Base-by-base conservation (phyloP, 2,888 invertebrate genomes). In the Gisinianus flammeolus region DNA sequence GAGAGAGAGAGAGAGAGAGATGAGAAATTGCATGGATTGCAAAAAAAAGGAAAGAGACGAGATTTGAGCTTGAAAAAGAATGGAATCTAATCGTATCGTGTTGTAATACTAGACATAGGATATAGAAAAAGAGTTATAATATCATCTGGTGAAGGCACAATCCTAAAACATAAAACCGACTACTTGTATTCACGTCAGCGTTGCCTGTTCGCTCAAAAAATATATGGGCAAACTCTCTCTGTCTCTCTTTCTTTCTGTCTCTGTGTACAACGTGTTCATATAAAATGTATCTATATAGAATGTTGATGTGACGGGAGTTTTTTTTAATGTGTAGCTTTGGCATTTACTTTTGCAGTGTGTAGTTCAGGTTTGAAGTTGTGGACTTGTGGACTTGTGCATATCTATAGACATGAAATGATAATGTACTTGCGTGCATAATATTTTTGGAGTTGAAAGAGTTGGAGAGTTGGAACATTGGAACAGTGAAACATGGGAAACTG, bases 1-100 rank as follows among this genome's bases (percentile, higher is more conserved):
- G 73, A 33, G 66, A 28, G 44, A 19, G 10, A n/a, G 44, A 71
- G 71, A 5, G 16, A 6, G 28, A 19, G 52, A 62, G 73, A 74
- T 64, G 73, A 74, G 58, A 74, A 74, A 64, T 58, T 74, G 73
- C 73, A 62, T 64, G 30, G 44, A 74, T 44, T 74, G 73, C 73
- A 74, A 52, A 74, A 74, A 74, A 64, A 44, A 24, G 44, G 26
- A 64, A n/a, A 56, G 56, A 73, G 73, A 72, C 10, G 70, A 44
- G 44, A 44, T 19, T 2, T 16, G 44, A 6, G 44, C 44, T 35
- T 35, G 35, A 44, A 44, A 6, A 1, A 44, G 44, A 44, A 35
- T 35, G 35, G 35, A 12, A 35, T 12, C 6, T 5, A 35, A 35
- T 5, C 12, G 35, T 35, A 35, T 35, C 12, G 12, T 35, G 35